These are phyloP conservation scores for Anthoptus insignis DNA, from an alignment of 2,888 invertebrate species.

Conservation along the genomic window DNA sequence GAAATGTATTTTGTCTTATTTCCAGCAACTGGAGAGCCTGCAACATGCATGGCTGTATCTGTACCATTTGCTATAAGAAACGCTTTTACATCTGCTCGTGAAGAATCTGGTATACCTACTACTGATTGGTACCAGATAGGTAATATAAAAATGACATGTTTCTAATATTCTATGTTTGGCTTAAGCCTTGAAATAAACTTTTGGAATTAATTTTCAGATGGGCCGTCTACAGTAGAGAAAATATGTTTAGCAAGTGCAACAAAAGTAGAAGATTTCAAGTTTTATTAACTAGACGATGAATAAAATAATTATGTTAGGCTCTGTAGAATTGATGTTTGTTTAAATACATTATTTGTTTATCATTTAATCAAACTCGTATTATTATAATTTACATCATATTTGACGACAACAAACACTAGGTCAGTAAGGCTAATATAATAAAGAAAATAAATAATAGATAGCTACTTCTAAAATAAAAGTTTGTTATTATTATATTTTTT, in stretches of 20 bases:
- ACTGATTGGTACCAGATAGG: constrained; percentile 86
- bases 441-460: too few relatives aligned
- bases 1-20: constrained; percentile 37
- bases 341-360: too few relatives aligned
- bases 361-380: too few relatives aligned
- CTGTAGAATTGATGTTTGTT: too few relatives aligned
- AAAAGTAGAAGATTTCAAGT: constrained; percentile 56
- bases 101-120: constrained; percentile 81
- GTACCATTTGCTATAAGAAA: constrained; percentile 87
- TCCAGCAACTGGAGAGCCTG: constrained; percentile 81
- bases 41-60: constrained; percentile 71
- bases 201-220: too few relatives aligned
- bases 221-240: constrained; percentile 58
- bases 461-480: too few relatives aligned
- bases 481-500: too few relatives aligned
- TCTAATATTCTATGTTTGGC: too few relatives aligned
- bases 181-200: too few relatives aligned
- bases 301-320: neutral
- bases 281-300: constrained; percentile 50
- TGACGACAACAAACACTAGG: too few relatives aligned
- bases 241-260: constrained; percentile 56
- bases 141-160: constrained; percentile 65
- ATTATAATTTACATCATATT: too few relatives aligned
- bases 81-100: constrained; percentile 87
- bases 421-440: too few relatives aligned